phyloP scores from a whole-genome alignment of 2,113 vertebrate species.

The Picathartes gymnocephalus region DNA sequence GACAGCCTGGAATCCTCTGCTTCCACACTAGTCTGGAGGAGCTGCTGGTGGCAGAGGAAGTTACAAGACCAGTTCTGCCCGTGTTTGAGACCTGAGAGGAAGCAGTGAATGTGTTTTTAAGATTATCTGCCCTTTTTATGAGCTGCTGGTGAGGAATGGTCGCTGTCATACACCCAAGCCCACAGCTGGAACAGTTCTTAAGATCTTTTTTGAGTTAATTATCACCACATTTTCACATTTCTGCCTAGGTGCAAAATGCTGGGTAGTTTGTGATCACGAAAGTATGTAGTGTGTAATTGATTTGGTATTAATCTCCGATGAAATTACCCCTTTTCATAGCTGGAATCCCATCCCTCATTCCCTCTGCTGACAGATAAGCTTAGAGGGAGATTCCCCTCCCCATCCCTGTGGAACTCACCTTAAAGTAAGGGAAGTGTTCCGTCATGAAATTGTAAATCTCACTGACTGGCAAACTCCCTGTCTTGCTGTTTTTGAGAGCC shows the following conservation, averaged over 20 bases:
- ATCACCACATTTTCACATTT: background rate
- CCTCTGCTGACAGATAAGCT: background rate
- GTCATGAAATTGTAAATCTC: conserved; percentile 99
- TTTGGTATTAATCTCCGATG: background rate
- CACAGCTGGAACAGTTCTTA: background rate
- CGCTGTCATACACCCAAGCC: background rate
- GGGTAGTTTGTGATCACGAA: background rate
- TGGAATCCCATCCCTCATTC: background rate
- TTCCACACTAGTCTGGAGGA: background rate
- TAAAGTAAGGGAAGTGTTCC: conserved; percentile 97
- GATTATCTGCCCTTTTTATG: background rate
- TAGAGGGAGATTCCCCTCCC: background rate
- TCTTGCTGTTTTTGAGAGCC: conserved; percentile 96
- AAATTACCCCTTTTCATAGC: background rate
- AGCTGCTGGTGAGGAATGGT: background rate
- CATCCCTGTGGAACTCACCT: conserved; percentile 76
- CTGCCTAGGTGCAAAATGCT: background rate
- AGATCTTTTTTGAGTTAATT: background rate
- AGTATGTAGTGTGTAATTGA: fast-evolving
- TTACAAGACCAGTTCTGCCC: conserved; percentile 5
- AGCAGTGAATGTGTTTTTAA: background rate
- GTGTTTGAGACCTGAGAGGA: background rate
- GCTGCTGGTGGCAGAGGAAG: background rate
- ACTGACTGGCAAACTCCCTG: conserved; percentile 94
- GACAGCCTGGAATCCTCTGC: background rate